Percentiles rank a stretch among this genome's conserved stretches.
Evolutionary conservation across 2,888 invertebrate genomes (phyloP).

Genomic region (Xestia c-nigrum): DNA sequence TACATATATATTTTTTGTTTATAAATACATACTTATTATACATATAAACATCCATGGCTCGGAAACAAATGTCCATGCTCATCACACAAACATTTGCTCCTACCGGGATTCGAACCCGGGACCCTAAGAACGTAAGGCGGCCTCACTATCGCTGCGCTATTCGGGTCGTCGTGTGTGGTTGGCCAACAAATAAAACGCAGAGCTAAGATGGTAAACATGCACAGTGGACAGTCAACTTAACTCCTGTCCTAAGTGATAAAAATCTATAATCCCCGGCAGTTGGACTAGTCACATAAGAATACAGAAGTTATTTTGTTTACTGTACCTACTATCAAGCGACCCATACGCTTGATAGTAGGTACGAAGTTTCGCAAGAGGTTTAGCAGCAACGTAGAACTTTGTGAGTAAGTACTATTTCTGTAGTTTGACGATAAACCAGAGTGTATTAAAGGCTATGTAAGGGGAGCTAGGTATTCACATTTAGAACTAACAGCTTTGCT

Average conservation of each 20-base stretch:
- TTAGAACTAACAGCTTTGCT: not conserved
- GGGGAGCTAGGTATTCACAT: constrained; percentile 3
- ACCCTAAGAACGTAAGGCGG: too few species aligned
- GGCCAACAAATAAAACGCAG: not conserved
- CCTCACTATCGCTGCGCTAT: too few species aligned
- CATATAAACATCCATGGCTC: too few species aligned
- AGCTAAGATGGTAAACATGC: not conserved
- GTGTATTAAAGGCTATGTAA: constrained; percentile 40
- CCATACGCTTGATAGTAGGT: not conserved
- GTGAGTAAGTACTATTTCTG: constrained; percentile 38
- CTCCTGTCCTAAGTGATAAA: constrained; percentile 1
- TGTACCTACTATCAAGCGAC: too few species aligned
- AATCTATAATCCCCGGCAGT: too few species aligned
- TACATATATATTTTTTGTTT: too few species aligned
- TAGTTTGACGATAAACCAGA: constrained; percentile 34
- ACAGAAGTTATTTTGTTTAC: constrained; percentile 22
- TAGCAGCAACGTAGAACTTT: constrained; percentile 25
- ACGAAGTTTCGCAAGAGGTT: constrained; percentile 33
- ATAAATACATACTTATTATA: too few species aligned
- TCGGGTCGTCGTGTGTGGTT: too few species aligned
- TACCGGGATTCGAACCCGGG: too few species aligned
- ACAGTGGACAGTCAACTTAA: not conserved
- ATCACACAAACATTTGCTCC: too few species aligned
- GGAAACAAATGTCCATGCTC: too few species aligned
- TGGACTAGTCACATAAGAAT: too few species aligned